phyloP scores from a whole-genome alignment of 2,113 vertebrate genomes.

The Tetrao urogallus region DNA sequence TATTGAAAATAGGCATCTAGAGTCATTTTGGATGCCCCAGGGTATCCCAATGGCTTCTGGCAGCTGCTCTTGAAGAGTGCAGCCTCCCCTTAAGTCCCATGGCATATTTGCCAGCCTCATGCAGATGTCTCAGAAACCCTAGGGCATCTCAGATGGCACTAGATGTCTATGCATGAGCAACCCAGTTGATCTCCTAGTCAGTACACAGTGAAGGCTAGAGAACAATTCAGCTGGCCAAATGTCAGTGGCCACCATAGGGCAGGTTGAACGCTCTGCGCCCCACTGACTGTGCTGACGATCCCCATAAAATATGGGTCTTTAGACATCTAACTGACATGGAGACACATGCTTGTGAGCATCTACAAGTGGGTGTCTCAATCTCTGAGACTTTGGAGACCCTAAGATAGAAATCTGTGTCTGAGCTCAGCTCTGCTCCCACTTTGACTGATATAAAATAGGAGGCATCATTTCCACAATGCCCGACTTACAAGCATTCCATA shows the following conservation, averaged over 20 bases:
- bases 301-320: background rate
- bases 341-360: background rate
- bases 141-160: background rate
- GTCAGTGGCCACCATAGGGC: background rate
- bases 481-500: background rate
- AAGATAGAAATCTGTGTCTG: background rate
- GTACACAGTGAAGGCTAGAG: background rate
- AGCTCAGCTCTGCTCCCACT: background rate
- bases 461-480: background rate
- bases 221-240: background rate
- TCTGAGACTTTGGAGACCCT: background rate
- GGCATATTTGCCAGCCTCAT: background rate
- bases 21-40: background rate
- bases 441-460: background rate
- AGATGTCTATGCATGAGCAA: background rate
- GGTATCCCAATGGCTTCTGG: background rate
- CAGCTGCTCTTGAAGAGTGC: background rate
- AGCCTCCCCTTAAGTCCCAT: background rate
- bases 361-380: background rate
- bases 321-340: background rate
- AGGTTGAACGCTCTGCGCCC: background rate
- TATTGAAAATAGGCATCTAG: background rate
- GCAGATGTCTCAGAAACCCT: background rate
- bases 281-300: background rate
- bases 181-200: background rate